Evolutionary conservation across 2,888 invertebrate genomes (phyloP), one percentile per base, ranked within the genome.

Genomic region (Macrosiphum euphorbiae): DNA sequence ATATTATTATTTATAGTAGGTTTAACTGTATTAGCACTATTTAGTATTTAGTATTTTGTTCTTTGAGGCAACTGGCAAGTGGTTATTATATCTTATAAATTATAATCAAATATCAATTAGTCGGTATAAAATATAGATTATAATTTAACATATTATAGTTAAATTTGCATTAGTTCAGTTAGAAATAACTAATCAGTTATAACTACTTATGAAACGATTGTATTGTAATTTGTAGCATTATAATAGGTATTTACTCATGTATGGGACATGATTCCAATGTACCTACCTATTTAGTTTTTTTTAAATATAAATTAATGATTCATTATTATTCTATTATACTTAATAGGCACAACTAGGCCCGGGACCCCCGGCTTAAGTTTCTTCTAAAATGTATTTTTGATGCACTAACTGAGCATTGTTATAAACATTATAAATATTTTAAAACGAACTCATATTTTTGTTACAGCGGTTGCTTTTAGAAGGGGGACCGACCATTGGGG

Each of bases 291-390:
- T 44, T 44, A 55, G 4, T 58, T 58, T 58, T 58, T 24, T 58
- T 26, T 58, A 5, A 26, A 58, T 55, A 55, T 7, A 58, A 58
- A 58, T 26, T 58, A 0, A 58, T 58, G 24, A 58, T 58, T 7
- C 16, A 24, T 24, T 28, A 61, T 61, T 28, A 28, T 61, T 10
- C 11, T n/a, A 28, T 28, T 13, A 61, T 61, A n/a, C n/a, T n/a
- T n/a, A n/a, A 13, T 61, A 61, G 28, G 28, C 3, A 11, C n/a
- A 61, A 61, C 28, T 61, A 61, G 28, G 13, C 61, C 3, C 28
- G 11, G 28, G 13, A 4, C 13, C 11, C 1, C 0, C 0, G 11
- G 11, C 3, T n/a, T n/a, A 3, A 28, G 13, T 61, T 11, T 3
- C 61, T 13, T n/a, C 1, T 61, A 28, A 61, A 61, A 10, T 28